Percentiles rank a stretch among this genome's conserved stretches.
These are phyloP conservation scores for Acronicta aceris DNA, from an alignment of 2,888 invertebrate species.

Conservation along the genomic window DNA sequence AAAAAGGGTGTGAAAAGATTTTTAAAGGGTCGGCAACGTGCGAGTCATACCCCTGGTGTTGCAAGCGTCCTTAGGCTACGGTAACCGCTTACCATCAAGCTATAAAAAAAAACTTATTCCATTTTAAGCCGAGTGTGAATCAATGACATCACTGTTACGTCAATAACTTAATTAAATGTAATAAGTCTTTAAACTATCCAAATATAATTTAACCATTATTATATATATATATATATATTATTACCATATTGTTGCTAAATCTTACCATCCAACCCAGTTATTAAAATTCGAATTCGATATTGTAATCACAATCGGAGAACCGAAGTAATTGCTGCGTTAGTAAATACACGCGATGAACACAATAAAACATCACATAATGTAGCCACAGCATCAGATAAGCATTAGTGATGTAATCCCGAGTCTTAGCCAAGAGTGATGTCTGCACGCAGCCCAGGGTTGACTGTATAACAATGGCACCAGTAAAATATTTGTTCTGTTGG, in stretches of 20 bases:
- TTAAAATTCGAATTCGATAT: slow-evolving; percentile 50
- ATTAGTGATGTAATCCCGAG: slow-evolving; percentile 65
- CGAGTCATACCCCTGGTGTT: too few species aligned
- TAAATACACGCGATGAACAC: slow-evolving; percentile 60
- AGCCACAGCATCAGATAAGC: slow-evolving; percentile 64
- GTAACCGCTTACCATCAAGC: too few species aligned
- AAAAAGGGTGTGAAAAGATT: too few species aligned
- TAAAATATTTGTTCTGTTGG: neutral
- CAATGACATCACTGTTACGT: slow-evolving; percentile 29
- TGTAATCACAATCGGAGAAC: slow-evolving; percentile 49
- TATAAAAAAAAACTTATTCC: too few species aligned
- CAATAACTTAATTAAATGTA: slow-evolving; percentile 38
- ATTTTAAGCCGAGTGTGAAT: slow-evolving; percentile 12
- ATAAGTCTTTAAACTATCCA: slow-evolving; percentile 5
- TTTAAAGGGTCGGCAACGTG: too few species aligned
- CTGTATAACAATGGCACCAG: slow-evolving; percentile 12
- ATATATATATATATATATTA: too few species aligned
- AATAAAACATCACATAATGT: slow-evolving; percentile 68
- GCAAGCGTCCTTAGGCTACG: too few species aligned
- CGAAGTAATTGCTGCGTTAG: slow-evolving; percentile 56
- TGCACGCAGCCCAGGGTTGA: slow-evolving; percentile 43
- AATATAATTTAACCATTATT: slow-evolving; percentile 14
- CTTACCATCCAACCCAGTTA: slow-evolving; percentile 31
- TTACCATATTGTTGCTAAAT: slow-evolving; percentile 26
- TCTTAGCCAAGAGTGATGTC: slow-evolving; percentile 44